Evolutionary conservation across 1,140 invertebrate genomes (phyloP).

Genomic region (Trichonephila clavata): DNA sequence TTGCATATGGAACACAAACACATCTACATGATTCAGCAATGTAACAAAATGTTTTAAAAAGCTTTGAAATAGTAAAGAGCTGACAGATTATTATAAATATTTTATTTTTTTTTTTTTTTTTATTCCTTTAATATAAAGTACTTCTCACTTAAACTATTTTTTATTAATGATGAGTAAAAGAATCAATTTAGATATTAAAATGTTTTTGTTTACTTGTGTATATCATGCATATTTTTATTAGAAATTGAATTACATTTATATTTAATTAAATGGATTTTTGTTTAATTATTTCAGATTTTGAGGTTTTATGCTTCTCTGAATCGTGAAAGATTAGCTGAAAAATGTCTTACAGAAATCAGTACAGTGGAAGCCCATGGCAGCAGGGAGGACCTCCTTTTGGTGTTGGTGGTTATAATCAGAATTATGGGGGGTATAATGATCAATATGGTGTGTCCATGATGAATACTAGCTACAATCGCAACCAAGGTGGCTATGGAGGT

Average conservation of each 20-base stretch:
- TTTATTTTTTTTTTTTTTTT: too few relatives aligned
- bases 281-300: neutral
- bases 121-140: too few relatives aligned
- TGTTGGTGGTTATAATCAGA: conserved; percentile 65
- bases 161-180: neutral
- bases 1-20: too few relatives aligned
- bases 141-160: neutral
- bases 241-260: neutral
- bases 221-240: too few relatives aligned
- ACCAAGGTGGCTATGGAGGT: conserved; percentile 61
- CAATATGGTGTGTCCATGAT: conserved; percentile 70
- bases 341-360: conserved; percentile 75
- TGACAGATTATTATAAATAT: too few relatives aligned
- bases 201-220: neutral
- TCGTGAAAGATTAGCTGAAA: neutral
- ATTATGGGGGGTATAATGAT: conserved; percentile 68
- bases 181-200: neutral
- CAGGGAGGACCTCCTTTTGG: conserved; percentile 73
- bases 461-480: conserved; percentile 66
- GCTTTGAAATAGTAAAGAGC: too few relatives aligned
- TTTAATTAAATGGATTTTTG: neutral
- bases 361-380: conserved; percentile 75
- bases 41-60: too few relatives aligned
- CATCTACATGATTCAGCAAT: too few relatives aligned
- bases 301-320: neutral